Evolutionary conservation across 2,113 vertebrate species (phyloP), one percentile per base, ranked within the genome.

Genomic region (Sprattus sprattus): DNA sequence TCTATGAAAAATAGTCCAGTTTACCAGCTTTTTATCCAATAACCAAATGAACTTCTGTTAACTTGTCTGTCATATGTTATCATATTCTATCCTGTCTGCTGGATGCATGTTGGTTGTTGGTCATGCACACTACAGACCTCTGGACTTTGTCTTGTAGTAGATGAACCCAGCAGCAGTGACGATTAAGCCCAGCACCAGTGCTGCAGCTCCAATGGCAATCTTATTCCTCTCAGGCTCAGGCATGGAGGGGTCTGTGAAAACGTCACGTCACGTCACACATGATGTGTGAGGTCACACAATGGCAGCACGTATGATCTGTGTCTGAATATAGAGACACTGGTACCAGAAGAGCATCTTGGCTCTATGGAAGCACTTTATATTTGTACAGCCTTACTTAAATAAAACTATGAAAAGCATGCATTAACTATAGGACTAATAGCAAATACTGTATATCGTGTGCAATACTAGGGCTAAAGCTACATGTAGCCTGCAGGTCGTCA

Each of bases 221-320:
- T 2, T 39, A 39, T 87, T 89, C 47, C 5, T 90, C 8, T 85
- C 83, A 22, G 89, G 64, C 57, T 90, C 75, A 13, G 54, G 0
- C 0, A 54, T 22, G 45, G 85, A 86, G 0, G 83, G 39, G n/a
- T 88, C 89, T 89, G 83, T 44, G 6, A 18, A 15, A 10, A 54
- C 28, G 25, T 28, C n/a, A 81, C 0, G 8, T 47, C 8, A 82
- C 45, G 15, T 47, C 8, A 82, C 45, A 7, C 4, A 16, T 44
- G n/a, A 11, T 75, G 67, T 22, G 15, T 11, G 10, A 15, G 50
- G 10, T 54, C 45, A 45, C 57, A 22, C 39, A 54, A 52, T 39
- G 22, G 13, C 0, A 28, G 20, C 13, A 52, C 13, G 28, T 0
- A 57, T 20, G 4, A 60, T 28, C 3, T 45, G 28, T 83, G 52